phyloP scores from a whole-genome alignment of 2,888 invertebrate genomes.

The Atrina japonica region DNA sequence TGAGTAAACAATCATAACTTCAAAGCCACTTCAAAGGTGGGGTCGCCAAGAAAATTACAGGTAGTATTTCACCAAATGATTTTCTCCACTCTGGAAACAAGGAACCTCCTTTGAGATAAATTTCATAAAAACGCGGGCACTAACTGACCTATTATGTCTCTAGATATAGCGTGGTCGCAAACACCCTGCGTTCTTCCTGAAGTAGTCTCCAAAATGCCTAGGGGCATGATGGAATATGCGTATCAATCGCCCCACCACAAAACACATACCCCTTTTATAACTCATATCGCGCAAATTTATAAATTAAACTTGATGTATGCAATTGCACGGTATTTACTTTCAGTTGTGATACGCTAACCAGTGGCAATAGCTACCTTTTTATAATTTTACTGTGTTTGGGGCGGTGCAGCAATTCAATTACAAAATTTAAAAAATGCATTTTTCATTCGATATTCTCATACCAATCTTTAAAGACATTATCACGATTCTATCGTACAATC shows the following conservation, averaged over 20 bases:
- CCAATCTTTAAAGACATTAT: conserved; percentile 1
- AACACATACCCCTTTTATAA: conserved; percentile 16
- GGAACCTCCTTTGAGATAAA: conserved; percentile 11
- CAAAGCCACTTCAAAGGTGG: conserved; percentile 17
- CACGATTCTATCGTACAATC: conserved; percentile 16
- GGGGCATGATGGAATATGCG: conserved; percentile 26
- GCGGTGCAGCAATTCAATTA: background rate
- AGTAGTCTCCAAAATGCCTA: conserved; percentile 15
- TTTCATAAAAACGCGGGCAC: background rate
- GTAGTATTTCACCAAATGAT: conserved; percentile 11
- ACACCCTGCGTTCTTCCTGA: background rate
- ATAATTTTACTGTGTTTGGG: background rate
- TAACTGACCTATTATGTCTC: background rate
- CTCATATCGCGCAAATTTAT: conserved; percentile 7
- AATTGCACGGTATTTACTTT: conserved; percentile 18
- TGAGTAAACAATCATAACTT: background rate
- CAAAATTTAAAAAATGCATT: conserved; percentile 4
- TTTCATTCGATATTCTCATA: conserved; percentile 20
- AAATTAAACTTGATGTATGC: conserved; percentile 10
- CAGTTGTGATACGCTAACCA: conserved; percentile 23
- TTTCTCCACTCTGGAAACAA: conserved; percentile 11
- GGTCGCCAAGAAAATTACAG: conserved; percentile 18
- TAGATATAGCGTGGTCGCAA: background rate
- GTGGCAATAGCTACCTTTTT: conserved; percentile 4
- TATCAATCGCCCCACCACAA: conserved; percentile 30